Evolutionary conservation across 2,113 vertebrate species (phyloP).

Genomic region (Seriola aureovittata): DNA sequence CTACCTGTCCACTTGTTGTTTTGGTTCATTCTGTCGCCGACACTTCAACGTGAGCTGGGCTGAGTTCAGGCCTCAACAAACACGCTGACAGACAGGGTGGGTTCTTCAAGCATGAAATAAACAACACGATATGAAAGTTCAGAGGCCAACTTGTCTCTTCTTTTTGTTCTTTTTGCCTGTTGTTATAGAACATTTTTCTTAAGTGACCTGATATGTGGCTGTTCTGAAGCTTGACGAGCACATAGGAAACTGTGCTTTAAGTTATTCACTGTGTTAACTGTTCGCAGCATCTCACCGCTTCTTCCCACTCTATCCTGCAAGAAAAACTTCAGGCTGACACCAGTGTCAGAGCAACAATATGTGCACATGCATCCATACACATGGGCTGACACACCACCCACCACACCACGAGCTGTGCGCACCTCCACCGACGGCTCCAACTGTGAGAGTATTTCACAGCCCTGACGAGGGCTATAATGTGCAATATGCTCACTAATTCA

Average conservation of each 20-base stretch:
- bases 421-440: constrained; percentile 51
- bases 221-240: neutral
- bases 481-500: constrained; percentile 77
- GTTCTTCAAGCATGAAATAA: constrained; percentile 21
- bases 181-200: neutral
- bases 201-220: neutral
- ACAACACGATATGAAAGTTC: constrained; percentile 12
- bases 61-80: neutral
- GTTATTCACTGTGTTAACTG: constrained; percentile 25
- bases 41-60: constrained; percentile 1
- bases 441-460: constrained; percentile 75
- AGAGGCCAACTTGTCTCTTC: neutral
- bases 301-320: neutral
- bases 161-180: neutral
- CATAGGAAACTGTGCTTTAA: neutral
- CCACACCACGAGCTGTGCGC: constrained; percentile 65
- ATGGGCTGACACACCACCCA: constrained; percentile 41
- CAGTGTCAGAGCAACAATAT: constrained; percentile 52
- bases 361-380: constrained; percentile 36
- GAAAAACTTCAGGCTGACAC: constrained; percentile 38
- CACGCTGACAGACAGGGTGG: neutral
- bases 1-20: neutral
- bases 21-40: neutral
- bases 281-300: neutral
- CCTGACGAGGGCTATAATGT: constrained; percentile 69